phyloP scores from a whole-genome alignment of 2,888 invertebrate genomes.

The Melolontha melolontha region DNA sequence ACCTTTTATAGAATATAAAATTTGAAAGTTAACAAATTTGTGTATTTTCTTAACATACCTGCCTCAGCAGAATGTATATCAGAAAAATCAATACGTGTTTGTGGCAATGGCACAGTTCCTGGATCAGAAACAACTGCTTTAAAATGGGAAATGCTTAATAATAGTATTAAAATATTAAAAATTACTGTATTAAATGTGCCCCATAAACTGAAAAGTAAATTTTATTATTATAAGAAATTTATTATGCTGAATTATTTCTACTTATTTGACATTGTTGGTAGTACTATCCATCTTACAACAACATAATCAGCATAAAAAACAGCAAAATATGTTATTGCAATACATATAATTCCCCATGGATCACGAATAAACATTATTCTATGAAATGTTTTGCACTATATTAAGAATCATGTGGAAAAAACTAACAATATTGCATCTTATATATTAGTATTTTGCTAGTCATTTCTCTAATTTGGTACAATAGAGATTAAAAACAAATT shows the following conservation, averaged over 20 bases:
- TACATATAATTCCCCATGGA: conserved; percentile 87
- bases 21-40: conserved; percentile 1
- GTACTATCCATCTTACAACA: conserved; percentile 83
- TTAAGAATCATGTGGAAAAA: neutral
- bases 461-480: too few relatives aligned
- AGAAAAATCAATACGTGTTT: conserved; percentile 81
- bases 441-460: neutral
- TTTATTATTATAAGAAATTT: conserved; percentile 15
- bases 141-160: conserved; percentile 82
- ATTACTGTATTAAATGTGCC: conserved; percentile 82
- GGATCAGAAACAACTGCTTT: conserved; percentile 91
- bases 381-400: neutral
- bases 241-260: conserved; percentile 60
- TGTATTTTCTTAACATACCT: conserved; percentile 54
- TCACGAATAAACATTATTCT: conserved; percentile 77
- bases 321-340: conserved; percentile 82
- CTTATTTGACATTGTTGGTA: conserved; percentile 86
- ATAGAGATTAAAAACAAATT: too few relatives aligned
- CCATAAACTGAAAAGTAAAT: conserved; percentile 75
- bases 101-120: conserved; percentile 84
- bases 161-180: conserved; percentile 83
- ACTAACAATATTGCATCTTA: neutral
- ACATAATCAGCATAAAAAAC: conserved; percentile 91
- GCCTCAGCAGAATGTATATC: conserved; percentile 77
- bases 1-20: conserved; percentile 53